A percentile compares a stretch with the other conserved stretches of the same genome.
These are phyloP conservation scores for Palythoa grandis DNA, from an alignment of 92 coral and sea anemone species.

Conservation along the genomic window DNA sequence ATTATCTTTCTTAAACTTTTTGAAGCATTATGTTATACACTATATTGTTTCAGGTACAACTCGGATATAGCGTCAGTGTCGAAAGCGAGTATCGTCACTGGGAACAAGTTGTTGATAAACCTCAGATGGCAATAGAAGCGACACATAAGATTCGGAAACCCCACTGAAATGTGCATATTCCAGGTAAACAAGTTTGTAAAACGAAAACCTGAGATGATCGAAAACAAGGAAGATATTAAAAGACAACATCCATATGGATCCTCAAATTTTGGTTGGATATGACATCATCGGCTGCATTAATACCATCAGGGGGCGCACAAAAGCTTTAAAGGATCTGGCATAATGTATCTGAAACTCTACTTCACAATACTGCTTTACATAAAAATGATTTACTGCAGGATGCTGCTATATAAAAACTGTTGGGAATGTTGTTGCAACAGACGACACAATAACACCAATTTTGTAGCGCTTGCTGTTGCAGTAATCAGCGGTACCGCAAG, in stretches of 20 bases:
- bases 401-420: too few relatives aligned
- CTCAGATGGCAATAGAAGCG: constrained; percentile 54
- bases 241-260: neutral
- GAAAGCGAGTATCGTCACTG: constrained; percentile 69
- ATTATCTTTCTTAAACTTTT: too few relatives aligned
- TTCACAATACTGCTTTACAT: too few relatives aligned
- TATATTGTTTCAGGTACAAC: constrained; percentile 38
- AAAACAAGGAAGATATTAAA: neutral
- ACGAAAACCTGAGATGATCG: neutral
- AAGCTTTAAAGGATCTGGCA: neutral
- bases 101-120: constrained; percentile 64
- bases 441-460: neutral
- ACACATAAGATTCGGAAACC: constrained; percentile 53
- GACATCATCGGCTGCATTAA: neutral
- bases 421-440: neutral
- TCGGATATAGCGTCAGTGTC: constrained; percentile 58
- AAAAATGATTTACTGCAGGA: too few relatives aligned
- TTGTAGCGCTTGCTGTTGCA: neutral
- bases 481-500: neutral
- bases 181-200: neutral
- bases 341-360: neutral
- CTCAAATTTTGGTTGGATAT: neutral
- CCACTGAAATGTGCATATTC: neutral
- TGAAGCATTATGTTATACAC: neutral
- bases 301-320: neutral